Evolutionary conservation across 2,113 vertebrate genomes (phyloP).

Genomic region (Oxyruncus cristatus): DNA sequence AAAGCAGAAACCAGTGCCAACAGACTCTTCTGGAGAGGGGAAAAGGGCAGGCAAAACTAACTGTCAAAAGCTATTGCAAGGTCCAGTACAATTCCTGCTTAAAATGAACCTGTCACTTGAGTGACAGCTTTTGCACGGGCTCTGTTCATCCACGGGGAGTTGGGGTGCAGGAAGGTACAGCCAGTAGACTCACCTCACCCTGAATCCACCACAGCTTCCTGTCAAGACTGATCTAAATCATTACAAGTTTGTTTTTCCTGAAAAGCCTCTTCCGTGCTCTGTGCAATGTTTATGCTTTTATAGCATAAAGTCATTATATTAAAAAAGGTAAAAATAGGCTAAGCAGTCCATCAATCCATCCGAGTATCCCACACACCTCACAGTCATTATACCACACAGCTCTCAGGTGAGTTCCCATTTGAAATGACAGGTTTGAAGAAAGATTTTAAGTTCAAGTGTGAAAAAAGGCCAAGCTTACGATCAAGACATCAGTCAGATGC

Average conservation of each 20-base stretch:
- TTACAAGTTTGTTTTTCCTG: background rate
- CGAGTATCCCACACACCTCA: background rate
- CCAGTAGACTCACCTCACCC: background rate
- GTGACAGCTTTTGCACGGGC: background rate
- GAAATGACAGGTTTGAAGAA: background rate
- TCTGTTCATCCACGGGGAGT: background rate
- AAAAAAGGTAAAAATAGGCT: background rate
- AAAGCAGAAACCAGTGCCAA: background rate
- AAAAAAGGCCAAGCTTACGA: background rate
- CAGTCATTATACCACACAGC: background rate
- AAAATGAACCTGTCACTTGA: background rate
- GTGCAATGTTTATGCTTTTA: background rate
- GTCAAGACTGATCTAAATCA: slow-evolving; percentile 13
- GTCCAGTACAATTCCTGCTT: background rate
- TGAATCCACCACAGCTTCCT: background rate
- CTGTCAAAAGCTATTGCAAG: background rate
- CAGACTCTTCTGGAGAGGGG: background rate
- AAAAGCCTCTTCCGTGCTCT: background rate
- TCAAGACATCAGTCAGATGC: background rate
- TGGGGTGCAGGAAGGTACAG: background rate
- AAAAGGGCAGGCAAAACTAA: background rate
- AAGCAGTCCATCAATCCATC: background rate
- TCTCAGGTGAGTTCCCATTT: background rate
- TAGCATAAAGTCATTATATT: background rate
- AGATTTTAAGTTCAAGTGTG: background rate